These are phyloP conservation scores for Clarias laeviceps DNA, from an alignment of 2,797 vertebrate genomes.

Conservation along the genomic window DNA sequence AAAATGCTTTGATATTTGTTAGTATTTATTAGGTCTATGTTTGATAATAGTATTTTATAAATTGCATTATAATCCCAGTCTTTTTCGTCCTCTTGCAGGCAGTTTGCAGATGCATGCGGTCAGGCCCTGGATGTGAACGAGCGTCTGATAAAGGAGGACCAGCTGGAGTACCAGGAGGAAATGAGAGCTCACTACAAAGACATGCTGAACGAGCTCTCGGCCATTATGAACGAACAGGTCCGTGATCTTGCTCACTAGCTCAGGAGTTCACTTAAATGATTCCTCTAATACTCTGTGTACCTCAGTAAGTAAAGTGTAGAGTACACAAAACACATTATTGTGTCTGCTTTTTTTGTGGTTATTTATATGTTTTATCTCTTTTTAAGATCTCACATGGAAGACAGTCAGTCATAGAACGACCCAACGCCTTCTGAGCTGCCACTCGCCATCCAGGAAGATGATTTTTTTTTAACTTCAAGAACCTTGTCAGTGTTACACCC, in stretches of 20 bases:
- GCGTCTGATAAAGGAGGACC: slow-evolving; percentile 96
- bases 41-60: not conserved
- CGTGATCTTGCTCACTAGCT: slow-evolving; percentile 33
- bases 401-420: slow-evolving; percentile 82
- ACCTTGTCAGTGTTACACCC: slow-evolving; percentile 53
- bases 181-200: slow-evolving; percentile 95
- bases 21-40: too few species aligned
- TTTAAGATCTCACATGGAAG: slow-evolving; percentile 88
- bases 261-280: not conserved
- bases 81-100: slow-evolving; percentile 72
- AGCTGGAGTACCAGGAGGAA: slow-evolving; percentile 97
- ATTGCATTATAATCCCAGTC: not conserved
- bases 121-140: slow-evolving; percentile 94
- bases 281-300: not conserved
- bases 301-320: too few species aligned
- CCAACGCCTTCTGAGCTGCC: slow-evolving; percentile 77
- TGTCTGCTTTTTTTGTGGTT: slow-evolving; percentile 25
- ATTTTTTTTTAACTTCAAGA: slow-evolving; percentile 52
- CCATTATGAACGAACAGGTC: slow-evolving; percentile 97
- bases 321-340: slow-evolving; percentile 6
- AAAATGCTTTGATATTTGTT: not conserved
- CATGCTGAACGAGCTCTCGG: slow-evolving; percentile 90
- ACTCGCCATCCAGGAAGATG: slow-evolving; percentile 59
- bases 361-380: slow-evolving; percentile 28
- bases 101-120: slow-evolving; percentile 94